These are phyloP conservation scores for Chouioia cunea DNA, from an alignment of 2,888 invertebrate species.

Conservation along the genomic window DNA sequence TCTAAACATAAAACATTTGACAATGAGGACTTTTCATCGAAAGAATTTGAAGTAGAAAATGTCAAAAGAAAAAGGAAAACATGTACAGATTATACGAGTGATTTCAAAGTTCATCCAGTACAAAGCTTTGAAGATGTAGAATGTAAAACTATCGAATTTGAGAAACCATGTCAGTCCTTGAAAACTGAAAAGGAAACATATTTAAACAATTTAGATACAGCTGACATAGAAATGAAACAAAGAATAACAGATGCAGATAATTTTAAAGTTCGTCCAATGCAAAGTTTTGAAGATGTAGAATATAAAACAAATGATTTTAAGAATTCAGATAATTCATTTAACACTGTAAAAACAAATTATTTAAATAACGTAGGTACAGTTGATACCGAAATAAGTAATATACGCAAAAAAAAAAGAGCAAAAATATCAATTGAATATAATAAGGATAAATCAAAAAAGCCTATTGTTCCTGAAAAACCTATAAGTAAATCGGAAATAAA, in stretches of 20 bases:
- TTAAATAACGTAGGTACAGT: background rate
- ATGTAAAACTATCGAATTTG: background rate
- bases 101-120: background rate
- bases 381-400: background rate
- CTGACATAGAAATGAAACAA: constrained; percentile 1
- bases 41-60: constrained; percentile 14
- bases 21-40: constrained; percentile 16
- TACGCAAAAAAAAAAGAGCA: background rate
- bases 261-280: background rate
- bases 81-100: background rate
- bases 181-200: constrained; percentile 5
- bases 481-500: constrained; percentile 66
- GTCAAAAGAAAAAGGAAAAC: constrained; percentile 9
- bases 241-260: background rate
- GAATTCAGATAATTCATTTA: background rate
- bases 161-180: background rate
- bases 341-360: constrained; percentile 4
- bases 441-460: background rate
- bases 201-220: background rate
- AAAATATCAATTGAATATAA: background rate
- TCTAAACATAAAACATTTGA: constrained; percentile 20
- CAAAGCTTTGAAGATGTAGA: constrained; percentile 2
- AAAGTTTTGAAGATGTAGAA: constrained; percentile 1
- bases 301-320: background rate
- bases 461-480: background rate